Conservation (phyloP, 2,888 invertebrate species). For the Toxonevra muliebris region DNA sequence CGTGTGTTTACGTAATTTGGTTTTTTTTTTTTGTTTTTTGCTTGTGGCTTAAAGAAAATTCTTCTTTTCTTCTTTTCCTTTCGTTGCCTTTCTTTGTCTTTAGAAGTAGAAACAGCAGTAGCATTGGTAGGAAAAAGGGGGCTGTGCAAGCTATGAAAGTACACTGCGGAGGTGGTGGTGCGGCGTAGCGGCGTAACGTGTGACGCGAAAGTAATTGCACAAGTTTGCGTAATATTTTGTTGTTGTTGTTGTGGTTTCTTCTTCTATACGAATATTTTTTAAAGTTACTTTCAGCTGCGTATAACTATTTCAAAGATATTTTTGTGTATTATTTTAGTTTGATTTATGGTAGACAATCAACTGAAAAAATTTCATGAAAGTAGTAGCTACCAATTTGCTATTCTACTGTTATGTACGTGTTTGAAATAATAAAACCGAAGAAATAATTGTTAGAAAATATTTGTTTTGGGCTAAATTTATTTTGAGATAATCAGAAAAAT, state of each 20-base stretch:
- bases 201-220: slow-evolving; percentile 18
- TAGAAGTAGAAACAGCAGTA: background rate
- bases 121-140: background rate
- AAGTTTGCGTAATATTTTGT: slow-evolving; percentile 18
- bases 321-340: slow-evolving; percentile 18
- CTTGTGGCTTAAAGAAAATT: background rate
- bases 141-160: background rate
- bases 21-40: background rate
- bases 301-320: slow-evolving; percentile 23
- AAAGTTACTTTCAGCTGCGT: slow-evolving; percentile 34
- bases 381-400: too few relatives aligned
- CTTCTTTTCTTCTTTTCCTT: background rate
- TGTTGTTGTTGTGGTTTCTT: slow-evolving; percentile 18
- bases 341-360: too few relatives aligned
- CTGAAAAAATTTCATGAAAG: too few relatives aligned
- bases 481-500: too few relatives aligned
- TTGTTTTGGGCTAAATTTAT: too few relatives aligned
- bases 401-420: too few relatives aligned
- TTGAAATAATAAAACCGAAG: too few relatives aligned
- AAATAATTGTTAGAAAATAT: too few relatives aligned
- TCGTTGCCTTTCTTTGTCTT: slow-evolving; percentile 7
- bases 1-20: background rate
- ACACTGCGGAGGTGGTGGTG: background rate
- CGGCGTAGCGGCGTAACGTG: background rate
- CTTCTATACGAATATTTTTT: slow-evolving; percentile 10